Conservation (phyloP, 2,888 invertebrate species). For the Conomelus anceps region DNA sequence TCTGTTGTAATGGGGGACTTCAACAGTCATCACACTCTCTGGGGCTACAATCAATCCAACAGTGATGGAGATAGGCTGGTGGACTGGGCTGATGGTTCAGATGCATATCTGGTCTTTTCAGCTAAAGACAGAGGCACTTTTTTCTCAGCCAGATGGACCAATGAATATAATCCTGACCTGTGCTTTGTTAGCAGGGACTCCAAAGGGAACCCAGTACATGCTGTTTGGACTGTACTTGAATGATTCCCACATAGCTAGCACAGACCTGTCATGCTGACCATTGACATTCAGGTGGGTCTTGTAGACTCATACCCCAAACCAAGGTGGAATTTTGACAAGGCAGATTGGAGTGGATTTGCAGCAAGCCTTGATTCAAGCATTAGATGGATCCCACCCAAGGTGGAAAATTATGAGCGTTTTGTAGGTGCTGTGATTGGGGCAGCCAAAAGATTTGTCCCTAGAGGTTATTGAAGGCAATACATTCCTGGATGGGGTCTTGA, state of each 20-base stretch:
- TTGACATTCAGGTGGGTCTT: background rate
- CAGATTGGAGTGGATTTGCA: constrained; percentile 3
- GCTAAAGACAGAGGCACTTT: constrained; percentile 7
- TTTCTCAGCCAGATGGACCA: background rate
- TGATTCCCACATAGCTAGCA: constrained; percentile 19
- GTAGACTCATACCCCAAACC: background rate
- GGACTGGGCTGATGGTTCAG: background rate
- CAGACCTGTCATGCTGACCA: constrained; percentile 2
- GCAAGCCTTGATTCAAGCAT: background rate
- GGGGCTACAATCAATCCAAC: background rate
- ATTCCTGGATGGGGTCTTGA: background rate
- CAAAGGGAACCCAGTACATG: background rate
- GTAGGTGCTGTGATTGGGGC: constrained; percentile 1
- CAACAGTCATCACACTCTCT: constrained; percentile 1
- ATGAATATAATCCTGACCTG: background rate
- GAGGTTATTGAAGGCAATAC: background rate
- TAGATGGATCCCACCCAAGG: constrained; percentile 13
- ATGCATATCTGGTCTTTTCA: background rate
- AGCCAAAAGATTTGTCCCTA: background rate
- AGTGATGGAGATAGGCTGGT: background rate
- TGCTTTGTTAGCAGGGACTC: background rate
- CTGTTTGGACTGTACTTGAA: background rate
- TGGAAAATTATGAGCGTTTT: constrained; percentile 2
- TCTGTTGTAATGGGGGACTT: constrained; percentile 7
- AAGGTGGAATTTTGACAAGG: constrained; percentile 12